Evolutionary conservation across 2,797 vertebrate genomes (phyloP).

Genomic region (Coluber constrictor): DNA sequence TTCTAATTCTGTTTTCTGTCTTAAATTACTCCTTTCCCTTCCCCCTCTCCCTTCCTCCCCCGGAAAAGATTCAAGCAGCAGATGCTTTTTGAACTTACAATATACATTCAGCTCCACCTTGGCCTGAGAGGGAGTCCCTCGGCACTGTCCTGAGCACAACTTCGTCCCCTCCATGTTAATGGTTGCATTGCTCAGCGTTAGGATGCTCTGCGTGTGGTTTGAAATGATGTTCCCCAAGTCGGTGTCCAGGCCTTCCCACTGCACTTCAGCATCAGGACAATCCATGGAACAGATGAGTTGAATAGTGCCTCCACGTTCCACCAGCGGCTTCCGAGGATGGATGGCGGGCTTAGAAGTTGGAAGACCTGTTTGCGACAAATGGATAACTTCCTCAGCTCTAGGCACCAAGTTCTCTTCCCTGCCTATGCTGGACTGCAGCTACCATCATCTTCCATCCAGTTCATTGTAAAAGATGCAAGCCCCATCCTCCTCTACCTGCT

Average conservation of each 20-base stretch:
- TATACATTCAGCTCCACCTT: constrained; percentile 48
- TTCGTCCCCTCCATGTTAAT: constrained; percentile 41
- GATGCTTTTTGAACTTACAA: constrained; percentile 45
- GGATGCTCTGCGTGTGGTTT: constrained; percentile 55
- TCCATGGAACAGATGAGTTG: constrained; percentile 65
- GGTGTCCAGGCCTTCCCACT: constrained; percentile 73
- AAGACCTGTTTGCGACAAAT: fast-evolving
- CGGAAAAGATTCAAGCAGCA: not conserved
- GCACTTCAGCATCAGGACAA: constrained; percentile 38
- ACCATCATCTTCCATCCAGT: not conserved
- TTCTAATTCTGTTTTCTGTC: not conserved
- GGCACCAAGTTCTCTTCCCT: not conserved
- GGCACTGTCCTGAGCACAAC: constrained; percentile 64
- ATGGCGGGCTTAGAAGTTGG: constrained; percentile 36
- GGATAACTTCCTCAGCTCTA: not conserved
- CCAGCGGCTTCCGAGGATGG: constrained; percentile 45
- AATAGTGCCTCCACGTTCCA: constrained; percentile 45
- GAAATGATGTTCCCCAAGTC: constrained; percentile 52
- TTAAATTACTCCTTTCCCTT: too few relatives aligned
- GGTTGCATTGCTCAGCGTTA: constrained; percentile 39
- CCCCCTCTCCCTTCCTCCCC: not conserved
- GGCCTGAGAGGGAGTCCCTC: not conserved
- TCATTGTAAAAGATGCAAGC: not conserved
- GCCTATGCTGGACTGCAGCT: not conserved
- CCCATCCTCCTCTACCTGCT: not conserved